Percentiles rank a stretch among this genome's conserved stretches.
Conservation (phyloP, 2,888 invertebrate species). For the Drosophila suboccidentalis region DNA sequence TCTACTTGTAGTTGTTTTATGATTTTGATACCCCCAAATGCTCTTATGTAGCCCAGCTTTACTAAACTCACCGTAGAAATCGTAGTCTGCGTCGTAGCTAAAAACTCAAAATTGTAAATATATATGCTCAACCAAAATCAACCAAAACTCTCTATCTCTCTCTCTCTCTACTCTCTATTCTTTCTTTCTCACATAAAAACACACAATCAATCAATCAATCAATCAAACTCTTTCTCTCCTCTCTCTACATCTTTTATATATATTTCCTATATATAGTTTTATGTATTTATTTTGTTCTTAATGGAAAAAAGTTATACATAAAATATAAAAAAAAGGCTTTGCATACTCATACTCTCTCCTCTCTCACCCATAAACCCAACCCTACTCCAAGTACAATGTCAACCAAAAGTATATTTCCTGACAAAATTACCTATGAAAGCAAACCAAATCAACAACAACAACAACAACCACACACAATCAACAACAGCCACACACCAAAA, state of each 20-base stretch:
- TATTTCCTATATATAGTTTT: conserved; percentile 60
- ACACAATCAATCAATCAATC: conserved; percentile 19
- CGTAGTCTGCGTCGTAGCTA: conserved; percentile 71
- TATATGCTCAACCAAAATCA: conserved; percentile 20
- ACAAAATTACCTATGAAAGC: neutral
- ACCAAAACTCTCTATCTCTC: conserved; percentile 45
- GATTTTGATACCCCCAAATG: conserved; percentile 32
- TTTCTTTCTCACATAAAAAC: conserved; percentile 37
- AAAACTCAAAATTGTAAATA: conserved; percentile 40
- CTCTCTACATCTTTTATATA: conserved; percentile 36
- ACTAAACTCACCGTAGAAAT: conserved; percentile 79
- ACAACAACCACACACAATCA: conserved; percentile 27
- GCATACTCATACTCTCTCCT: conserved; percentile 79
- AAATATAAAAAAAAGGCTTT: conserved; percentile 73
- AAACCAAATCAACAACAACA: conserved; percentile 21
- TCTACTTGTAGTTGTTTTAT: conserved; percentile 32
- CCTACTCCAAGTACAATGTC: conserved; percentile 18
- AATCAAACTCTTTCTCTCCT: conserved; percentile 8
- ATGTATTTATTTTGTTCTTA: conserved; percentile 68
- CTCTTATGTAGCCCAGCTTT: conserved; percentile 75
- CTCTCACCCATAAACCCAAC: conserved; percentile 44
- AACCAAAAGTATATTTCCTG: conserved; percentile 11
- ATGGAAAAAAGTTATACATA: conserved; percentile 76
- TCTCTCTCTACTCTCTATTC: conserved; percentile 32
- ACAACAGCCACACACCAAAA: conserved; percentile 13